phyloP scores from a whole-genome alignment of 2,113 vertebrate species.

The Lepus europaeus region DNA sequence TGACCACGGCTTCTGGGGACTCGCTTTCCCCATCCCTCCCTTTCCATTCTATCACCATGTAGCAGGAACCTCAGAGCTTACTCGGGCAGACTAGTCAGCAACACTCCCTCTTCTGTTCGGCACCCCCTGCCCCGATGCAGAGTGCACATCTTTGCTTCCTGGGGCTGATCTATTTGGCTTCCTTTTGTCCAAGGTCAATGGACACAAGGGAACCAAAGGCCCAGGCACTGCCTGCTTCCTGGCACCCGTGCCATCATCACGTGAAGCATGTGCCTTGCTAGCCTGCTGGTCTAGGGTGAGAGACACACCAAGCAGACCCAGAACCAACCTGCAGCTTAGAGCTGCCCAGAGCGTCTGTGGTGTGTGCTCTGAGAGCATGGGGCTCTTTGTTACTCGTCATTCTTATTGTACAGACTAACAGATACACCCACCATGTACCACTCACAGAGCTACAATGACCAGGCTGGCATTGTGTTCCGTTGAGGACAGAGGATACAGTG shows the following conservation, averaged over 20 bases:
- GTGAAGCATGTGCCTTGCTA: neutral
- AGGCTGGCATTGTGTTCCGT: neutral
- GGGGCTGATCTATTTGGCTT: neutral
- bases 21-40: neutral
- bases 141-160: neutral
- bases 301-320: neutral
- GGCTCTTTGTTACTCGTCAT: neutral
- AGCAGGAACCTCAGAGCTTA: neutral
- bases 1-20: neutral
- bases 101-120: neutral
- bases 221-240: neutral
- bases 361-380: neutral
- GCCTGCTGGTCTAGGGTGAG: neutral
- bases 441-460: neutral
- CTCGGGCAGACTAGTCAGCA: neutral
- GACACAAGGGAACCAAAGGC: neutral
- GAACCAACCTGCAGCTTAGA: neutral
- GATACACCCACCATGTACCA: neutral
- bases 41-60: neutral
- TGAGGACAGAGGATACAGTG: neutral
- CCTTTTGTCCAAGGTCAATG: neutral
- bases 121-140: neutral
- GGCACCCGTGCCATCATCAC: neutral
- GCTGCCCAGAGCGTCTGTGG: neutral
- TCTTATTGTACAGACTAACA: neutral